phyloP scores from a whole-genome alignment of 2,797 vertebrate genomes.

The Parambassis ranga region DNA sequence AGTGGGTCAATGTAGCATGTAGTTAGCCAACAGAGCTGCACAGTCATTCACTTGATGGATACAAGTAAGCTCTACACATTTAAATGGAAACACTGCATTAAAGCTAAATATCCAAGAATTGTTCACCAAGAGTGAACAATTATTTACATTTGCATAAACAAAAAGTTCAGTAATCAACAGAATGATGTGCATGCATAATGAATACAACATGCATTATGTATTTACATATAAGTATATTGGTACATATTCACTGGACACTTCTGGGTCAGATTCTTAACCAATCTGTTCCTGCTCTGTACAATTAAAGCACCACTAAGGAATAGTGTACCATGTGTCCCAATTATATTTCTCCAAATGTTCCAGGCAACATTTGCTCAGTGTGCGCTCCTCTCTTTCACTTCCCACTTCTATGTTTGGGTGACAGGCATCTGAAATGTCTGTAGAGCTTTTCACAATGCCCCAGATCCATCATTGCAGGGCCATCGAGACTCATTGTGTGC shows the following conservation, averaged over 20 bases:
- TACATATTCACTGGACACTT: constrained; percentile 41
- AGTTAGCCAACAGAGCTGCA: too few relatives aligned
- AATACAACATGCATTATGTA: not conserved
- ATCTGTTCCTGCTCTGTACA: constrained; percentile 57
- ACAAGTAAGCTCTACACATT: too few relatives aligned
- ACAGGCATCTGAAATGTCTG: constrained; percentile 61
- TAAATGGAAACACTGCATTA: too few relatives aligned
- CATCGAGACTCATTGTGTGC: constrained; percentile 67
- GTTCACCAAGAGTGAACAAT: too few relatives aligned
- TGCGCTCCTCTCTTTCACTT: constrained; percentile 15
- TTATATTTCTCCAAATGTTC: constrained; percentile 61
- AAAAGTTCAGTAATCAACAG: too few relatives aligned
- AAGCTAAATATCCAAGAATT: too few relatives aligned
- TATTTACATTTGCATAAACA: too few relatives aligned
- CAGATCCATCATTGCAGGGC: constrained; percentile 70
- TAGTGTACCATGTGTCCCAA: constrained; percentile 36
- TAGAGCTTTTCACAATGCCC: constrained; percentile 68
- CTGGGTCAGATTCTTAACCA: constrained; percentile 57
- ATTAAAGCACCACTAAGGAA: constrained; percentile 62
- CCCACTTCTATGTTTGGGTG: constrained; percentile 41
- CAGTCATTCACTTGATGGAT: too few relatives aligned
- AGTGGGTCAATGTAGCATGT: too few relatives aligned
- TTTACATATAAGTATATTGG: constrained; percentile 13
- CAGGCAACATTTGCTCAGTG: constrained; percentile 26
- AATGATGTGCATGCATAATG: too few relatives aligned